Base-by-base conservation (phyloP, 2,797 vertebrate genomes). In the Potorous gilbertii region DNA sequence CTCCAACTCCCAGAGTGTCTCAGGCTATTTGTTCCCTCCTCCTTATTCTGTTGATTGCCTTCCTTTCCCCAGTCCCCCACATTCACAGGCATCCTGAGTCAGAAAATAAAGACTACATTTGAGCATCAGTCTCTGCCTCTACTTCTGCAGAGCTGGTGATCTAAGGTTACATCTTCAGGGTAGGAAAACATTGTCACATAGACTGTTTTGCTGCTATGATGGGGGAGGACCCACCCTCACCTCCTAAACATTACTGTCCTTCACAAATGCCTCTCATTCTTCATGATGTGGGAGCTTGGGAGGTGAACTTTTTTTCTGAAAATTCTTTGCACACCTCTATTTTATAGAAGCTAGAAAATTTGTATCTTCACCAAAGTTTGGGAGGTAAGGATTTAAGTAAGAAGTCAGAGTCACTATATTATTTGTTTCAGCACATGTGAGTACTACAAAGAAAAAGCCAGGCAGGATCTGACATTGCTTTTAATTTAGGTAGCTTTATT, bases 221-320 rank as follows among this genome's bases (percentile, higher is more conserved):
- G 46, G n/a, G 55, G 27, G 50, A 91, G 92, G 54, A 34, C 31
- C 56, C 8, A 9, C n/a, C 21, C 11, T 95, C 50, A 92, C 92
- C 18, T 93, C 28, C 95, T 34, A 56, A 34, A 8, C 3, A 3
- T 46, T 46, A 11, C 29, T 89, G 11, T 28, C 40, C 66, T 92
- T 50, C 13, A 29, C 29, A 21, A 46, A 55, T 89, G n/a, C 31
- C 4, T 27, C 54, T 62, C 54, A 90, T 57, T 16, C 10, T 2
- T 5, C 8, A 34, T 59, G 13, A 13, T 62, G 55, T 55, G 18
- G 55, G 59, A 93, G 59, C 27, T 56, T 91, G 93, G 91, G 46
- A 93, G n/a, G 54, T 55, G 12, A 34, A 27, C 87, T 50, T 94
- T 56, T 93, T 96, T 94, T 8, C 91, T 50, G 94, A 96, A 59